These are phyloP conservation scores for Macrophya annulata DNA, from an alignment of 2,888 invertebrate genomes.

Conservation along the genomic window DNA sequence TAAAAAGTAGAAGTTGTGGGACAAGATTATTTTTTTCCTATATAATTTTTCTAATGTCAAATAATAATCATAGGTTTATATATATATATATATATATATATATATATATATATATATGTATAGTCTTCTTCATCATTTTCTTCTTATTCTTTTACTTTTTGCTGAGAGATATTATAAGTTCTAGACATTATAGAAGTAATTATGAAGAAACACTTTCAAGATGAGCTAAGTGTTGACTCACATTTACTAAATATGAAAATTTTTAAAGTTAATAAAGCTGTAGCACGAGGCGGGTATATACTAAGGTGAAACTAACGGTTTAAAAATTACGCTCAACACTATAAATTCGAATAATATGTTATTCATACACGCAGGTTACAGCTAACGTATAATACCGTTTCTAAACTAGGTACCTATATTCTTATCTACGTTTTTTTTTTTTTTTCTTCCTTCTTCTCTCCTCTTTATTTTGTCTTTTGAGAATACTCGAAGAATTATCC, in stretches of 20 bases:
- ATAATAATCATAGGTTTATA: too few relatives aligned
- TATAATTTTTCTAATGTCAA: background rate
- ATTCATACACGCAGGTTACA: background rate
- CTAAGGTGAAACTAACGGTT: conserved; percentile 18
- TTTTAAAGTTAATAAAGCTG: background rate
- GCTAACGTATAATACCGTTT: conserved; percentile 26
- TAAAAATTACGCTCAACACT: conserved; percentile 16
- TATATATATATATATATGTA: too few relatives aligned
- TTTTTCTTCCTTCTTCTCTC: background rate
- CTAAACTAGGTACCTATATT: background rate
- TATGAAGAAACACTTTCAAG: conserved; percentile 4
- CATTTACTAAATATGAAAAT: conserved; percentile 20
- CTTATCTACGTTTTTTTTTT: conserved; percentile 55
- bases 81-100: too few relatives aligned
- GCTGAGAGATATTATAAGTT: background rate
- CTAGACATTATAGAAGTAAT: background rate
- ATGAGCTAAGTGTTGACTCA: conserved; percentile 21
- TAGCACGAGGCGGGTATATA: background rate
- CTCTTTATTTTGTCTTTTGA: background rate
- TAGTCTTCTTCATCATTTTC: background rate
- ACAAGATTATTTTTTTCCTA: background rate
- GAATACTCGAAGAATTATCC: background rate
- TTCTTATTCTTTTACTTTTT: background rate
- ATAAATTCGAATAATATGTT: background rate
- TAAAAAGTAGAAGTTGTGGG: background rate